phyloP scores from a whole-genome alignment of 2,888 invertebrate species.

The Gerris lacustris region DNA sequence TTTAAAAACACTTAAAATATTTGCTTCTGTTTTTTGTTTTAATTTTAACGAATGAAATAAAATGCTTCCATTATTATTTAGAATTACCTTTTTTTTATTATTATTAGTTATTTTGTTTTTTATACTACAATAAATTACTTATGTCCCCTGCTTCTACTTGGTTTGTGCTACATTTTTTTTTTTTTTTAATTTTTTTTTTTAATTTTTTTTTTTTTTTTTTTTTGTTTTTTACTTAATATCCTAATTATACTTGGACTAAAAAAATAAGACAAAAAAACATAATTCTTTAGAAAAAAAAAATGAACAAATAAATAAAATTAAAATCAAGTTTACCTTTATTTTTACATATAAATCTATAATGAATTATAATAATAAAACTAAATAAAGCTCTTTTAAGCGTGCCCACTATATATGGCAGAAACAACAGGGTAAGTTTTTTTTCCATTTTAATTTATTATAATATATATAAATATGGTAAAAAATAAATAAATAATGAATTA shows the following conservation, averaged over 20 bases:
- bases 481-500: slow-evolving; percentile 9
- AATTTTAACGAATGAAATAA: too few relatives aligned
- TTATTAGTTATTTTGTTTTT: too few relatives aligned
- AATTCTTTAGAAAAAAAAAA: slow-evolving; percentile 12
- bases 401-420: slow-evolving; percentile 18
- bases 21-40: too few relatives aligned
- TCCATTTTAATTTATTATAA: neutral
- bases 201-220: slow-evolving; percentile 7
- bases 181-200: slow-evolving; percentile 12
- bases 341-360: too few relatives aligned
- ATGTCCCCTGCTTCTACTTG: neutral
- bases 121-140: too few relatives aligned
- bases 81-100: neutral
- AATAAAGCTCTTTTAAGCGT: slow-evolving; percentile 23
- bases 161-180: neutral
- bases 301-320: too few relatives aligned
- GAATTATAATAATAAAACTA: slow-evolving; percentile 13
- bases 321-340: too few relatives aligned
- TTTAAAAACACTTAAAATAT: too few relatives aligned
- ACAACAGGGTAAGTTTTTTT: neutral
- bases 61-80: neutral
- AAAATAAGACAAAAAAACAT: slow-evolving; percentile 8
- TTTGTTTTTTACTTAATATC: slow-evolving; percentile 16
- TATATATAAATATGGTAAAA: slow-evolving; percentile 8
- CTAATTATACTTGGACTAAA: slow-evolving; percentile 11